Percentiles rank a stretch among this genome's conserved stretches.
Evolutionary conservation across 2,113 vertebrate genomes (phyloP).

Genomic region (Hemichromis elongatus): DNA sequence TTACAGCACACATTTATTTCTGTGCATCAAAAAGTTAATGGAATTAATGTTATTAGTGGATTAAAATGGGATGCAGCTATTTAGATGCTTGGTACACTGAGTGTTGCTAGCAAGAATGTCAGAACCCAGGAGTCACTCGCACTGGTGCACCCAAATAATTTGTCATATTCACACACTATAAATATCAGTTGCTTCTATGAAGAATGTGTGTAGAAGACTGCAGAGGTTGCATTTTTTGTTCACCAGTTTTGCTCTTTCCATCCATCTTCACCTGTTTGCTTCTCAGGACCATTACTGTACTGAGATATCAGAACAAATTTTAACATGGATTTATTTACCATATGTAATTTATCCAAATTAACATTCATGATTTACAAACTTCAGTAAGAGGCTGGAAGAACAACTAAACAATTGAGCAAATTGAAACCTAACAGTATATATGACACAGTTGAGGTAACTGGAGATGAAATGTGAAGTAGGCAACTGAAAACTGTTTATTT

Average conservation of each 20-base stretch:
- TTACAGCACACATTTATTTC: neutral
- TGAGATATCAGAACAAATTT: rapidly evolving
- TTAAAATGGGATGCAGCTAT: neutral
- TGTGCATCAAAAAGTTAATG: neutral
- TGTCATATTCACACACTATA: neutral
- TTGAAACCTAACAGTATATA: neutral
- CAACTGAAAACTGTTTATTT: neutral
- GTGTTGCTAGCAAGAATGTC: neutral
- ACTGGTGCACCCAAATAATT: neutral
- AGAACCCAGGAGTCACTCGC: neutral
- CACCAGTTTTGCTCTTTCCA: neutral
- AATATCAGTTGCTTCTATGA: neutral
- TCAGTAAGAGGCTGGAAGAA: neutral
- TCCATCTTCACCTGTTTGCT: neutral
- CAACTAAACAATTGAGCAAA: neutral
- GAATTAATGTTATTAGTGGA: neutral
- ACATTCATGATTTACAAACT: neutral
- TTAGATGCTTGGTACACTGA: neutral
- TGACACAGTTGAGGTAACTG: neutral
- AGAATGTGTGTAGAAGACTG: neutral
- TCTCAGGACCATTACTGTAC: neutral
- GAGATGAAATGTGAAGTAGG: neutral
- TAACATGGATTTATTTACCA: neutral
- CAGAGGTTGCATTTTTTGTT: neutral
- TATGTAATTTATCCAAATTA: neutral